Conservation (phyloP, 2,888 invertebrate species). For the Gastrophysa polygoni region DNA sequence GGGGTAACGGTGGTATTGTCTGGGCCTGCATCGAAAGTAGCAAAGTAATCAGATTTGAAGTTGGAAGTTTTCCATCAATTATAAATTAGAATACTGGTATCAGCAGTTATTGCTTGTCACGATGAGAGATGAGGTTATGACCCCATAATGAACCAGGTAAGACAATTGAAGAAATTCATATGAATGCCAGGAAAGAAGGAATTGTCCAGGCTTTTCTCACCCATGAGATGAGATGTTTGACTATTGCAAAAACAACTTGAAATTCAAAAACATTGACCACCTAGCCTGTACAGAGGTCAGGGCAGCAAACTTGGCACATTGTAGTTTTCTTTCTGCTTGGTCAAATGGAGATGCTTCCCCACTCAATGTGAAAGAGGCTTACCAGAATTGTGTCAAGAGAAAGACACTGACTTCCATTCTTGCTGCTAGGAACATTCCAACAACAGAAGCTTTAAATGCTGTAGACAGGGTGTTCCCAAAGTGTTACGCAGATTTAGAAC, state of each 20-base stretch:
- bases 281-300: constrained; percentile 94
- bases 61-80: neutral
- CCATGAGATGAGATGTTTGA: constrained; percentile 97
- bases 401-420: constrained; percentile 86
- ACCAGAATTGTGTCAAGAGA: constrained; percentile 88
- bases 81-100: neutral
- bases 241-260: constrained; percentile 84
- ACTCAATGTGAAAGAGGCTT: constrained; percentile 73
- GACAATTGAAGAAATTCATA: neutral
- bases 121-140: constrained; percentile 97
- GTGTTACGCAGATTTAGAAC: constrained; percentile 93
- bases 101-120: too few species aligned
- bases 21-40: neutral
- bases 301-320: constrained; percentile 93
- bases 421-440: constrained; percentile 76
- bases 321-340: constrained; percentile 84
- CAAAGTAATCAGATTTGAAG: neutral
- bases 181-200: constrained; percentile 67
- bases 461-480: constrained; percentile 88
- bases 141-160: constrained; percentile 76
- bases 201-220: constrained; percentile 81
- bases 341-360: constrained; percentile 77
- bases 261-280: constrained; percentile 90
- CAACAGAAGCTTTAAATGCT: constrained; percentile 73
- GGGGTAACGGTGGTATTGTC: neutral